A percentile compares a stretch with the other conserved stretches of the same genome.
Conservation (phyloP, 2,888 invertebrate genomes). For the Axea sp. region DNA sequence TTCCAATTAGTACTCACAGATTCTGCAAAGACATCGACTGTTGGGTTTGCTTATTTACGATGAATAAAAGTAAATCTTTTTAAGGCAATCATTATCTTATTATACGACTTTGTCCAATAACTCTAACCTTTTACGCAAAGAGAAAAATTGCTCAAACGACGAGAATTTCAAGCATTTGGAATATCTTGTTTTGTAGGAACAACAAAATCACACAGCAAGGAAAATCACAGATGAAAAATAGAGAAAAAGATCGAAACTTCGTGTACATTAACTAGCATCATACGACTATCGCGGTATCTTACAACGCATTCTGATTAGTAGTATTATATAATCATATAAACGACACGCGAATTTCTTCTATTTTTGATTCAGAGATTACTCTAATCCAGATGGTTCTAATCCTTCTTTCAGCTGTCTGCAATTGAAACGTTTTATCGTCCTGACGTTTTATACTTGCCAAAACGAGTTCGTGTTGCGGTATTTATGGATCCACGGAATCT, state of each 20-base stretch:
- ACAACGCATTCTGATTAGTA: no score
- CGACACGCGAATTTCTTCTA: no score
- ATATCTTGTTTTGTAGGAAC: no score
- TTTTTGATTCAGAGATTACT: constrained; percentile 35
- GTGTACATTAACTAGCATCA: no score
- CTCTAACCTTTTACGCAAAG: neutral
- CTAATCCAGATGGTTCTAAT: no score
- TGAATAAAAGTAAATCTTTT: constrained; percentile 2
- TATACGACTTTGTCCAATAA: neutral
- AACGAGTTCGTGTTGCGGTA: constrained; percentile 22
- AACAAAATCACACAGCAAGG: no score
- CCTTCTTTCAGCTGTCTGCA: no score
- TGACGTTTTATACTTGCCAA: constrained; percentile 18
- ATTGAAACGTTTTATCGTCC: constrained; percentile 20
- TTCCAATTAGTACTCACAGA: constrained; percentile 20
- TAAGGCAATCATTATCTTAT: constrained; percentile 10
- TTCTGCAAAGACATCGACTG: constrained; percentile 10
- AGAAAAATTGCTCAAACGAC: neutral
- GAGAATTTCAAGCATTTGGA: no score
- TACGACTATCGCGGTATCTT: no score
- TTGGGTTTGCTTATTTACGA: neutral
- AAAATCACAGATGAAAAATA: no score
- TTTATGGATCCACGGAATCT: constrained; percentile 38
- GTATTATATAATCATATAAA: no score
- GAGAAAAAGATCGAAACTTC: no score